phyloP scores from a whole-genome alignment of 2,113 vertebrate genomes.

The Siniperca chuatsi region DNA sequence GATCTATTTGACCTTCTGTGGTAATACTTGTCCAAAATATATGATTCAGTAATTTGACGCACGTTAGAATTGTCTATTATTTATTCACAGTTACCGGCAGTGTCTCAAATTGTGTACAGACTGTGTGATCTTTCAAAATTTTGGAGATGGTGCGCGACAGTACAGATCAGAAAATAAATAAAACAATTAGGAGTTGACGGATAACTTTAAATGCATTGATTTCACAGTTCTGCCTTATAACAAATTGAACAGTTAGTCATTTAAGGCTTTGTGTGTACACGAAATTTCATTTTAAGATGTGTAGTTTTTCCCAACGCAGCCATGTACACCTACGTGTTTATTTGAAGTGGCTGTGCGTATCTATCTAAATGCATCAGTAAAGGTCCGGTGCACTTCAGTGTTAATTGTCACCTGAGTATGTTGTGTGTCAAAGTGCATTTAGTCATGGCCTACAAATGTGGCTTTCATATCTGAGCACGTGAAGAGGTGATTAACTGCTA shows the following conservation, averaged over 20 bases:
- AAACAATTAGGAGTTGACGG: background rate
- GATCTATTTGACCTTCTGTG: background rate
- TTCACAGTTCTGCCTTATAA: background rate
- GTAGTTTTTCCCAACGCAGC: background rate
- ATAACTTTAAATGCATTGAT: background rate
- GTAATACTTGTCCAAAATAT: background rate
- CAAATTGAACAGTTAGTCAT: background rate
- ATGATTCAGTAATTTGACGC: background rate
- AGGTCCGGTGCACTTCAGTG: slow-evolving; percentile 7
- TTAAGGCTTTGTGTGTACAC: background rate
- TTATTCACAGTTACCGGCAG: background rate
- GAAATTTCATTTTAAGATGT: background rate
- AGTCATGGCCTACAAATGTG: slow-evolving; percentile 38
- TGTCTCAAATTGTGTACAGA: background rate
- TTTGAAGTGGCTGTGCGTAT: background rate
- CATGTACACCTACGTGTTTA: background rate
- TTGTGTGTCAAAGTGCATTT: slow-evolving; percentile 47
- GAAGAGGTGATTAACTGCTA: slow-evolving; percentile 61
- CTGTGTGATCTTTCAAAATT: background rate
- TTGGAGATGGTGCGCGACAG: background rate
- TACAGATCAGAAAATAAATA: background rate
- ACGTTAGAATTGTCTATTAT: background rate
- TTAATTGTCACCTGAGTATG: slow-evolving; percentile 48
- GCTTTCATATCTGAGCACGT: slow-evolving; percentile 47
- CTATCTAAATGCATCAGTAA: background rate